Evolutionary conservation across 2,888 invertebrate genomes (phyloP).

Genomic region (Limenitis camilla): DNA sequence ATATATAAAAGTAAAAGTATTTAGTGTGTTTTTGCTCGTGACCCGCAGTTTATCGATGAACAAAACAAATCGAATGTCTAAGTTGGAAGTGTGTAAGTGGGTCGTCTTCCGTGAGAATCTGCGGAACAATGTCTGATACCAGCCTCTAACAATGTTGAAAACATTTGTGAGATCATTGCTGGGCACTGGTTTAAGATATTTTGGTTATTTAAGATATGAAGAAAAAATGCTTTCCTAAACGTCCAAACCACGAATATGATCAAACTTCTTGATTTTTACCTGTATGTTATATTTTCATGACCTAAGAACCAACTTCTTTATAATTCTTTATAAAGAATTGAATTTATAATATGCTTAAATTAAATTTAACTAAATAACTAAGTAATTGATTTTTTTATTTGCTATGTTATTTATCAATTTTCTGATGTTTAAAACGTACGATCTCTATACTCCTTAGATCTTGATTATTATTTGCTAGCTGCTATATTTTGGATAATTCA

Average conservation of each 20-base stretch:
- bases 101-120: slow-evolving; percentile 61
- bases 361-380: no score
- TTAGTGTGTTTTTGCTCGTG: neutral
- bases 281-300: no score
- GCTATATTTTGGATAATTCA: no score
- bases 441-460: no score
- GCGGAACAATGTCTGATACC: slow-evolving; percentile 43
- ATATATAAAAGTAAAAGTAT: slow-evolving; percentile 2
- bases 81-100: slow-evolving; percentile 51
- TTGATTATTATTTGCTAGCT: no score
- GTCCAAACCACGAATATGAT: neutral
- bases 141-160: slow-evolving; percentile 18
- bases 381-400: no score
- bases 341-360: no score
- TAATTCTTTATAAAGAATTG: no score
- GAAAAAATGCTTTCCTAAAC: neutral
- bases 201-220: neutral
- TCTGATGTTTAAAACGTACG: no score
- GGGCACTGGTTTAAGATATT: neutral
- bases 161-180: slow-evolving; percentile 6
- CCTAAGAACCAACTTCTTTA: no score
- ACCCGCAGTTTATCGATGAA: slow-evolving; percentile 6
- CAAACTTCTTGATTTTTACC: no score
- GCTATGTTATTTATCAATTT: no score
- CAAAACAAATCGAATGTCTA: slow-evolving; percentile 20